Base-by-base conservation (phyloP, 2,888 invertebrate genomes). In the Adelognathus sp. region DNA sequence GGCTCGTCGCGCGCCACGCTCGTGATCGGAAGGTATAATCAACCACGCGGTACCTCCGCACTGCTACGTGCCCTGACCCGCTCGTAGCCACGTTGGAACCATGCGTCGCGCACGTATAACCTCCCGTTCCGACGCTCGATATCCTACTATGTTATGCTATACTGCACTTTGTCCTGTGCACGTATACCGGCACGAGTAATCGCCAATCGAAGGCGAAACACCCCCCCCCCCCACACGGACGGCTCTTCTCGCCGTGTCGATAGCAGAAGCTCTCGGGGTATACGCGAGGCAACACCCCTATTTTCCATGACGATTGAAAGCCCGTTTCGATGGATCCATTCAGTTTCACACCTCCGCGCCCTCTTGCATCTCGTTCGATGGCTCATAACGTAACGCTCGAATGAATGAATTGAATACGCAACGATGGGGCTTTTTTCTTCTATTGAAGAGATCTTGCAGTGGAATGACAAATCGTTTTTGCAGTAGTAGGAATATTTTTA, bases 11-110 rank as follows among this genome's bases (percentile, higher is more conserved):
- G 73, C 46, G 54, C 73, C 24, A n/a, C 60, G 72, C 56, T 74
- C 74, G 74, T 81, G 79, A 79, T 81, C 81, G 61, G 76, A 75
- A 80, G 81, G 77, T 75, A 80, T 81, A 77, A 81, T 81, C 79
- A 79, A 77, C 71, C 39, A 56, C 60, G 72, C 67, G 69, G 58
- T 76, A 76, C 56, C 74, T 74, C 61, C 67, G 67, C 61, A 63
- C 67, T 67, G 66, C 56, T 71, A 72, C 71, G 75, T 76, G 67
- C 29, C 54, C 60, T 21, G n/a, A 29, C 31, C 52, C 29, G 54
- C 46, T 52, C 31, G 46, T 63, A 36, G 50, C 71, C 39, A 16
- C 41, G 67, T 56, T 61, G 46, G 71, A 66, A 67, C 50, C n/a
- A 56, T 67, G 67, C 67, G 54, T 56, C 71, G 39, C 5, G 39